Evolutionary conservation across 2,888 invertebrate genomes (phyloP), one percentile per base, ranked within the genome.

Genomic region (Willowsia nigromaculata): DNA sequence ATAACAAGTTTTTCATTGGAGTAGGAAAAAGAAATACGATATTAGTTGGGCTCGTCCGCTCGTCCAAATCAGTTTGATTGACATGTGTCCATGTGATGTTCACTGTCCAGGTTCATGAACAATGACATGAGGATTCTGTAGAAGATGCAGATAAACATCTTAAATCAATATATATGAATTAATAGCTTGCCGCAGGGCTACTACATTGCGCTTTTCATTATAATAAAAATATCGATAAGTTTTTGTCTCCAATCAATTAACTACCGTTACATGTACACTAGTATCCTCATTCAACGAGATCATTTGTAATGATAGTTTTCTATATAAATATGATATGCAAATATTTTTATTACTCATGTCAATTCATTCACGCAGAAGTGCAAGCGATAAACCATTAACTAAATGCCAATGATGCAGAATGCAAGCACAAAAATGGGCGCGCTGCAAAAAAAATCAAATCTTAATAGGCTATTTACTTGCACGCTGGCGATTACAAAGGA

Each of bases 241-340:
- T n/a, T 22, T 56, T 56, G 56, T 56, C 37, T 30, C n/a, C 53
- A 80, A 47, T 59, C 27, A 62, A 37, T 30, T 40, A 82, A 82
- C 13, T 43, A 47, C 47, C 40, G 81, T 65, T 82, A 65, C 15
- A n/a, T 30, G 56, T 37, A 68, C 37, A 33, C 6, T 30, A 18
- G 59, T 5, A 18, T 33, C 3, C 37, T 33, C 65, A 9, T 68
- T 37, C 65, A 18, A 37, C 65, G 37, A 82, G 62, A 82, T 82
- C 47, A 37, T 37, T 65, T 62, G 33, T 59, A 25, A 1, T 15
- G 81, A 43, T 82, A 47, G 15, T 15, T 62, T n/a, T 59, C 9
- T 62, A 15, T 43, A 40, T 3, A 9, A 68, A 33, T 65, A 82
- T 82, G 62, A 82, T 82, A 82, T 82, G 81, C 81, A 82, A 82